phyloP scores from a whole-genome alignment of 2,113 vertebrate species.

The Dendrocopos noguchii region DNA sequence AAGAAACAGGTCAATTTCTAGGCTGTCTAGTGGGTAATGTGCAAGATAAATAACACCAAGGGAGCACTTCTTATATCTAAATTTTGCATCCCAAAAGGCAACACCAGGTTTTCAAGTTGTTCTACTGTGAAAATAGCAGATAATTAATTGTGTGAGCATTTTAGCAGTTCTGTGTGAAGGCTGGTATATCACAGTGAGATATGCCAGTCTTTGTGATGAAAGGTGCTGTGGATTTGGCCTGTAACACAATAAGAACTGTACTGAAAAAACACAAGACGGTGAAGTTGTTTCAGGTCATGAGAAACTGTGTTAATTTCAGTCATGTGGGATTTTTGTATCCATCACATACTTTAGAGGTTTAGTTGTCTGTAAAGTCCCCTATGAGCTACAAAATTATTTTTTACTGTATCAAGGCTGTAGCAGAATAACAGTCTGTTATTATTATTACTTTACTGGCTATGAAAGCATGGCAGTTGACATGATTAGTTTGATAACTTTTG shows the following conservation, averaged over 20 bases:
- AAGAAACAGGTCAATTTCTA: background rate
- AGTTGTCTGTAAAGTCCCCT: background rate
- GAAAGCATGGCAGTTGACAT: background rate
- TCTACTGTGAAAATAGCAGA: background rate
- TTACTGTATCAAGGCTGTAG: background rate
- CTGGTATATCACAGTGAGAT: background rate
- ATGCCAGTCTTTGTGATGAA: background rate
- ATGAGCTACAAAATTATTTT: conserved; percentile 1
- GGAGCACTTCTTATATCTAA: background rate
- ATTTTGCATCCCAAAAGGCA: background rate
- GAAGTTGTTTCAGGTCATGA: background rate
- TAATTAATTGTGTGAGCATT: background rate
- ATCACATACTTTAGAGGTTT: background rate
- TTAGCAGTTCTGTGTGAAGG: background rate
- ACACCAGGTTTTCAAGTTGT: background rate
- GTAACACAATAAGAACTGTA: background rate
- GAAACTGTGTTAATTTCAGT: background rate
- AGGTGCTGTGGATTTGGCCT: background rate
- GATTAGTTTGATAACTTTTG: background rate
- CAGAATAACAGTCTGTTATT: background rate
- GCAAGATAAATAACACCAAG: background rate
- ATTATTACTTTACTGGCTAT: background rate
- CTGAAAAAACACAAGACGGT: background rate
- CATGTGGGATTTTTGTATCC: background rate
- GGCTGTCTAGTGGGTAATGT: background rate